These are phyloP conservation scores for Dendrolimus pini DNA, from an alignment of 2,888 invertebrate genomes.

Conservation along the genomic window DNA sequence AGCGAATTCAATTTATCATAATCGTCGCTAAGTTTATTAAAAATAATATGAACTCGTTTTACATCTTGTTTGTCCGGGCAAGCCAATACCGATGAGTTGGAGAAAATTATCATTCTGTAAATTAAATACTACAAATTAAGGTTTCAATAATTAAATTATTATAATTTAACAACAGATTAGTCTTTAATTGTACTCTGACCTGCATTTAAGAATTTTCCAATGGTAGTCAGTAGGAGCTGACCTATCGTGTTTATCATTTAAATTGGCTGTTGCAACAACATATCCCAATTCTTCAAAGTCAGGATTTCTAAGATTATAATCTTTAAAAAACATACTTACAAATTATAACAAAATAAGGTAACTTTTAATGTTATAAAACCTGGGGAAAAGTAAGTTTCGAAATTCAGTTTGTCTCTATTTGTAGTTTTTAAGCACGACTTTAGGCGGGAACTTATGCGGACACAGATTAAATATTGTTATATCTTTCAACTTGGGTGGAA, in stretches of 20 bases:
- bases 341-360: too few relatives aligned
- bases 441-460: too few relatives aligned
- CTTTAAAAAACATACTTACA: constrained; percentile 7
- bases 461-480: too few relatives aligned
- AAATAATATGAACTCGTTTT: constrained; percentile 55
- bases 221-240: constrained; percentile 65
- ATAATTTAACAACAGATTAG: not conserved
- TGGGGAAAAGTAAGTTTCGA: too few relatives aligned
- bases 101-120: constrained; percentile 65
- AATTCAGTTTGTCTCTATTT: too few relatives aligned
- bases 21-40: constrained; percentile 49
- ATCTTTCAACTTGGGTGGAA: too few relatives aligned
- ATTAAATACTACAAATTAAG: not conserved
- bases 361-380: too few relatives aligned
- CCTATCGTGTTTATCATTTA: constrained; percentile 60
- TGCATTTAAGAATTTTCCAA: constrained; percentile 69
- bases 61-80: constrained; percentile 56
- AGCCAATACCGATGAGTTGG: constrained; percentile 54
- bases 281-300: constrained; percentile 44
- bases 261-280: constrained; percentile 47
- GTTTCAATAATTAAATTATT: not conserved
- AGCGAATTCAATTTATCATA: constrained; percentile 52
- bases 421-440: too few relatives aligned
- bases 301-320: constrained; percentile 56
- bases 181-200: constrained; percentile 26